phyloP scores from a whole-genome alignment of 2,888 invertebrate species.

The Lathronympha strigana region DNA sequence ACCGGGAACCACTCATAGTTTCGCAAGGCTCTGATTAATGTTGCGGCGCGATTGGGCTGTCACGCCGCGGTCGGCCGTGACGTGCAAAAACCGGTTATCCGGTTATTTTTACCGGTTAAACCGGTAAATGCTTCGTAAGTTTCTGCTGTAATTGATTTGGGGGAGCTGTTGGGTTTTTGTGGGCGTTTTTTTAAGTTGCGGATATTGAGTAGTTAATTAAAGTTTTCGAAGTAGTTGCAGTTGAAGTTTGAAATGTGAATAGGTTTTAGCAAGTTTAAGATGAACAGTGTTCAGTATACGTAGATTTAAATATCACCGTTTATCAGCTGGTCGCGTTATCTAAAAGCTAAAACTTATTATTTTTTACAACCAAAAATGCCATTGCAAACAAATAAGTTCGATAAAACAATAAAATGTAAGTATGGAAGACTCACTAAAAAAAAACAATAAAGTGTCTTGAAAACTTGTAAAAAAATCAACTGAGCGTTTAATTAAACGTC shows the following conservation, averaged over 20 bases:
- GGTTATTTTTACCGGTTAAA: constrained; percentile 26
- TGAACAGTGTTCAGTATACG: too few relatives aligned
- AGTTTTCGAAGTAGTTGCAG: too few relatives aligned
- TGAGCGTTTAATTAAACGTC: background rate
- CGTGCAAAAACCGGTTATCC: constrained; percentile 37
- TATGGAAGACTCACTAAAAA: background rate
- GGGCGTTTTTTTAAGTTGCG: background rate
- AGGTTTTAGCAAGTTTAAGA: too few relatives aligned
- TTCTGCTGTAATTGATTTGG: constrained; percentile 32
- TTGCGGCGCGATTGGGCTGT: constrained; percentile 35
- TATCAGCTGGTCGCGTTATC: too few relatives aligned
- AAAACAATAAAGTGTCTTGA: background rate
- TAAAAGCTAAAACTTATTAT: too few relatives aligned
- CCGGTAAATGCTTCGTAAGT: constrained; percentile 30
- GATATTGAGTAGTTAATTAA: background rate
- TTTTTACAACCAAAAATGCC: too few relatives aligned
- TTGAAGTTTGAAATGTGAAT: background rate
- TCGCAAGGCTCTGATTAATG: constrained; percentile 33
- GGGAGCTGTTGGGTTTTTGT: background rate
- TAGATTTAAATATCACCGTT: too few relatives aligned
- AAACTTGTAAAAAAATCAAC: background rate
- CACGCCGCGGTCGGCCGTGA: constrained; percentile 37
- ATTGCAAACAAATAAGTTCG: too few relatives aligned
- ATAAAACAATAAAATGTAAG: too few relatives aligned
- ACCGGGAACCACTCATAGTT: constrained; percentile 23